Conservation (phyloP, 2,888 invertebrate genomes). For the Temnothorax ravouxi region DNA sequence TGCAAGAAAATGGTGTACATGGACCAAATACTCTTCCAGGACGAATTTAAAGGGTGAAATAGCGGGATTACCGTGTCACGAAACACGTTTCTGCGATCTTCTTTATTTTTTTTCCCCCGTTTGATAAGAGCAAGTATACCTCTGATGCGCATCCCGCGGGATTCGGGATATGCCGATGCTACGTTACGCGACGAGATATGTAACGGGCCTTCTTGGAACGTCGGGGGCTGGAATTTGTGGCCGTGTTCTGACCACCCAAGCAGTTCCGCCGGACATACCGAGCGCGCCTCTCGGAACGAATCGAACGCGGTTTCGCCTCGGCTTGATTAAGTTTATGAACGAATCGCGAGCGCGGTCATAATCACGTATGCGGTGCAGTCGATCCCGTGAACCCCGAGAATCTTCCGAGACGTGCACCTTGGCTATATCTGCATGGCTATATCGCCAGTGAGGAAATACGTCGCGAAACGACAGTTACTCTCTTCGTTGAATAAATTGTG, state of each 20-base stretch:
- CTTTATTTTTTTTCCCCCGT: not conserved
- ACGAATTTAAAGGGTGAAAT: not conserved
- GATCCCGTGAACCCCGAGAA: not conserved
- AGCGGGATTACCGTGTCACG: not conserved
- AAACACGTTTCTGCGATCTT: not conserved
- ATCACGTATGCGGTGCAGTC: constrained; percentile 66
- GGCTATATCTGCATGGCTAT: not conserved
- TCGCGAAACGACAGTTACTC: not conserved
- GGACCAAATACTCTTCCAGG: not conserved
- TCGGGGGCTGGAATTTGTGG: constrained; percentile 79
- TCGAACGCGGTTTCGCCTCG: constrained; percentile 61
- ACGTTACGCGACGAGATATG: constrained; percentile 62
- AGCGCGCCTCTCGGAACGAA: constrained; percentile 67
- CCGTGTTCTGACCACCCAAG: constrained; percentile 82
- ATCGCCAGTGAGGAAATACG: not conserved
- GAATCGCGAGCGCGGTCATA: constrained; percentile 67
- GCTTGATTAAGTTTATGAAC: constrained; percentile 73
- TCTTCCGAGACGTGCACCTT: not conserved
- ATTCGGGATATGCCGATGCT: constrained; percentile 45
- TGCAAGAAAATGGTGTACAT: not conserved
- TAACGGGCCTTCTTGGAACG: constrained; percentile 75
- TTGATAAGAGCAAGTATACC: not conserved
- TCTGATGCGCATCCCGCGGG: not conserved
- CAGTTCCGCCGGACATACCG: constrained; percentile 76
- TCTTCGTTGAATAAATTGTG: constrained; percentile 6